These are phyloP conservation scores for Mirza zaza DNA, from an alignment of 2,113 vertebrate genomes.

Conservation along the genomic window DNA sequence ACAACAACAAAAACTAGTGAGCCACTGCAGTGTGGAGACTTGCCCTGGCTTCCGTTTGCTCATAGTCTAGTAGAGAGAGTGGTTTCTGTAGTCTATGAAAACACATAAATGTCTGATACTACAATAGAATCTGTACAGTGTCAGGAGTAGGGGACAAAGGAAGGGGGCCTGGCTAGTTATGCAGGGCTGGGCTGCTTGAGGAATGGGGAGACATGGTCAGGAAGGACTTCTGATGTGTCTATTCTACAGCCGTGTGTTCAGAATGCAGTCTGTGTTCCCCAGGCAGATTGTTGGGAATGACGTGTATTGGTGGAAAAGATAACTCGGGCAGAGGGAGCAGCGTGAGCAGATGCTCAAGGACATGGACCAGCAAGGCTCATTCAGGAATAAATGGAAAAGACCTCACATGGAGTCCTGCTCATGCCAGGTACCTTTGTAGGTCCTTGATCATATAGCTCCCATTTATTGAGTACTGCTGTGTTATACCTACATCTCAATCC, in stretches of 20 bases:
- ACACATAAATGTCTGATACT: not conserved
- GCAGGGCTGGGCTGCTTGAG: not conserved
- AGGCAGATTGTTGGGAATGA: too few relatives aligned
- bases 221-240: not conserved
- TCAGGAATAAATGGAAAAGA: not conserved
- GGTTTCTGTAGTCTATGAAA: not conserved
- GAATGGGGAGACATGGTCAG: not conserved
- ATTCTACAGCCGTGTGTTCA: not conserved
- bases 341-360: not conserved
- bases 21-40: not conserved
- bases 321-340: not conserved
- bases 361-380: not conserved
- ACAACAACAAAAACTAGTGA: not conserved
- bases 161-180: not conserved
- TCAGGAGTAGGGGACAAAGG: accelerated
- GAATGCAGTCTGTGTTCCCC: not conserved
- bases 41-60: not conserved
- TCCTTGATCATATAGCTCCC: not conserved
- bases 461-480: not conserved
- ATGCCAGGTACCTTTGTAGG: not conserved
- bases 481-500: not conserved
- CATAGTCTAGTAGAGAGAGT: not conserved
- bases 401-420: too few relatives aligned
- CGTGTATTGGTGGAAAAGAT: not conserved
- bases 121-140: not conserved